Evolutionary conservation across 2,113 vertebrate genomes (phyloP).

Genomic region (Apus apus): DNA sequence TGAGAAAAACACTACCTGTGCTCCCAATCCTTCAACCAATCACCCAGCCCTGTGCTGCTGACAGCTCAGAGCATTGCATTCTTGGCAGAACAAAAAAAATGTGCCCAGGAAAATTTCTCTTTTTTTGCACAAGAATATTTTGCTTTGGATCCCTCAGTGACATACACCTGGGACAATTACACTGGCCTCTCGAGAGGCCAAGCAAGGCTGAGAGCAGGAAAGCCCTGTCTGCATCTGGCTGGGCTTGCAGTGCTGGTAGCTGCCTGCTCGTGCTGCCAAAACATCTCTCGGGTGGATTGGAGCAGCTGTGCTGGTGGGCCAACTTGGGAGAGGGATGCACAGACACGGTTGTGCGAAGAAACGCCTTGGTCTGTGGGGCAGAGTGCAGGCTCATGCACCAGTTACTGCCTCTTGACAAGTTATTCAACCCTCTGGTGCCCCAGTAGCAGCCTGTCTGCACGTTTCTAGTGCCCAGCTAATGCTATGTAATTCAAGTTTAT

Average conservation of each 20-base stretch:
- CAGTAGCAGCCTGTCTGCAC: not conserved
- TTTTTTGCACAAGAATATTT: not conserved
- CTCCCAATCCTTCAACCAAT: too few relatives aligned
- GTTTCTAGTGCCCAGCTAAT: not conserved
- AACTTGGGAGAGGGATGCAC: too few relatives aligned
- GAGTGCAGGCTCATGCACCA: accelerated
- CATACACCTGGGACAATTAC: not conserved
- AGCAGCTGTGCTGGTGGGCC: too few relatives aligned
- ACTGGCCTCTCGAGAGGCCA: accelerated
- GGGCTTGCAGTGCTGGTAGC: not conserved
- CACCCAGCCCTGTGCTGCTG: too few relatives aligned
- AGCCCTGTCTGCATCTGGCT: accelerated
- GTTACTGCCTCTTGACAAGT: not conserved
- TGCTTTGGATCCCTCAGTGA: not conserved
- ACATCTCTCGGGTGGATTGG: not conserved
- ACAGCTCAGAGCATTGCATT: not conserved
- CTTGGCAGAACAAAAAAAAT: not conserved
- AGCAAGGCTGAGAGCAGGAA: not conserved
- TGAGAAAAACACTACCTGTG: too few relatives aligned
- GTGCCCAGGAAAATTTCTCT: not conserved
- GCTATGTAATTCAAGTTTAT: not conserved
- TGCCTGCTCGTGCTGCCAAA: not conserved
- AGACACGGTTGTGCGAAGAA: too few relatives aligned
- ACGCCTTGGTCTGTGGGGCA: too few relatives aligned
- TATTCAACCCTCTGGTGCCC: accelerated